Evolutionary conservation across 2,113 vertebrate species (phyloP).

Genomic region (Castor canadensis): DNA sequence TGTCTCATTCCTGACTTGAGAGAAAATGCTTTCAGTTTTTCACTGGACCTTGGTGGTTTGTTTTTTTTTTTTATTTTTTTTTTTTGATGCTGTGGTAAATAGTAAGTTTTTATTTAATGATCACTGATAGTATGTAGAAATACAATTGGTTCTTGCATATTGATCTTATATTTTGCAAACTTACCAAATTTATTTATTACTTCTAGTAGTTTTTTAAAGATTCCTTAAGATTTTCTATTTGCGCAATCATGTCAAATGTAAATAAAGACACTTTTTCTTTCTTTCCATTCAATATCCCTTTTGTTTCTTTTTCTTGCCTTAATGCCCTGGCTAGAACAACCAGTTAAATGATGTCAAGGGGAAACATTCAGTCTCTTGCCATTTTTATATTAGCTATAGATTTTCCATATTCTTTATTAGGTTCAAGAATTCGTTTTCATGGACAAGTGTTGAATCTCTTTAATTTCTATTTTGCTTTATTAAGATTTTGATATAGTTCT

Average conservation of each 20-base stretch:
- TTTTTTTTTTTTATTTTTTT: too few relatives aligned
- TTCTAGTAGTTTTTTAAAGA: background rate
- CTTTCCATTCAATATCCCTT: background rate
- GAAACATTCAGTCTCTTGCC: background rate
- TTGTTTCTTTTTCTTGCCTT: conserved; percentile 34
- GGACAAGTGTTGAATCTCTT: background rate
- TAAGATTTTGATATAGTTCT: background rate
- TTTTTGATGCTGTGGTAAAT: background rate
- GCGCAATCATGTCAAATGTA: too few relatives aligned
- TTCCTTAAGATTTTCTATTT: background rate
- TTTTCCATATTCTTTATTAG: background rate
- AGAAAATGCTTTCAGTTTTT: background rate
- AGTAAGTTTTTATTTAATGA: background rate
- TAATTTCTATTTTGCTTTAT: background rate
- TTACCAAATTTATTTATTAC: background rate
- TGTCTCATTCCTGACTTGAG: background rate
- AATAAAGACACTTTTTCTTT: too few relatives aligned
- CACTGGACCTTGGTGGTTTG: background rate
- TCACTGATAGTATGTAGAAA: background rate
- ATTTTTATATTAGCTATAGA: background rate
- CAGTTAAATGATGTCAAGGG: background rate
- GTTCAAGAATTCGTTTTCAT: conserved; percentile 18
- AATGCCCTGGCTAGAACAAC: background rate
- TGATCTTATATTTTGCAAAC: background rate
- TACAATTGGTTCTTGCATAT: too few relatives aligned